Evolutionary conservation across 2,113 vertebrate species (phyloP), one percentile per base, ranked within the genome.

Genomic region (Pungitius pungitius): DNA sequence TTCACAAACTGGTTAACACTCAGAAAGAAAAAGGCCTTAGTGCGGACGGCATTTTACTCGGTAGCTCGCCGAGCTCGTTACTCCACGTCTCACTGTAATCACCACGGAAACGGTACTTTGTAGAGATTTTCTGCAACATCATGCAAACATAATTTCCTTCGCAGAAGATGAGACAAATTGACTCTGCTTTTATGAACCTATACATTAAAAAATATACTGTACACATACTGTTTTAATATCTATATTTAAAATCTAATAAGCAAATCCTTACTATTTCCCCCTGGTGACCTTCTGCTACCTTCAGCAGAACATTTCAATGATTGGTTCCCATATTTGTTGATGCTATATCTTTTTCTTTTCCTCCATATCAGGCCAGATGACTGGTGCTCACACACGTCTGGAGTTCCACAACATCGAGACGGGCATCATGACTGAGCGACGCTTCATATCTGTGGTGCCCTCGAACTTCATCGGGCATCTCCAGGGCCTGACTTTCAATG

Each of bases 371-470:
- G 97, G 96, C 43, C 96, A 98, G 90, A 95, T 98, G 95, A 95
- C 95, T 0, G 97, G 97, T 2, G 94, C 96, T n/a, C 96, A 97
- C 85, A 97, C 95, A 0, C 94, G 95, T 30, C 94, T 99, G 43
- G 96, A 98, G 87, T 95, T 97, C 89, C 96, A 98, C 93, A 97
- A 96, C 94, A 95, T 98, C 0, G 97, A 99, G 92, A 98, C 97
- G 0, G 96, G 97, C 70, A 97, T 99, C 89, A 96, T 97, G 95
- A 98, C 97, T 0, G 97, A 99, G 82, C 95, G 97, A 0, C 95
- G 96, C 3, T 98, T 96, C 88, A 95, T 96, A 88, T 95, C 97
- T 0, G 94, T 95, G 58, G 95, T 96, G 54, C 97, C 97, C 0
- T 98, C 97, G 18, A 97, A 98, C 93, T 99, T 99, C 87, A 92